Conservation (phyloP, 2,797 vertebrate species). For the Muscicapa comitata region DNA sequence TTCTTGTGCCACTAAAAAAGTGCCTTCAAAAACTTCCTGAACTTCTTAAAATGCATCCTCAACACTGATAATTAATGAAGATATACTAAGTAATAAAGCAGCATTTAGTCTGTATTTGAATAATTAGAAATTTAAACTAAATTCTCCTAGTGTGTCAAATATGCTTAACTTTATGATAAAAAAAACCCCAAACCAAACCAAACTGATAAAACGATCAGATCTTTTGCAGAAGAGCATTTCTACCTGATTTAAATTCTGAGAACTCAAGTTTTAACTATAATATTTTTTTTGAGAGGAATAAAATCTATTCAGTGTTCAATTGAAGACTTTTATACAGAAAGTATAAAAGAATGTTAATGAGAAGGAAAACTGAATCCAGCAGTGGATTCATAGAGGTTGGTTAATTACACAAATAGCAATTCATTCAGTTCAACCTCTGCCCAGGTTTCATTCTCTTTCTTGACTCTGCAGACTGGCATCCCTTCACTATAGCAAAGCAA, state of each 20-base stretch:
- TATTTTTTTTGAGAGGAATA: not conserved
- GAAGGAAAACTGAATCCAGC: not conserved
- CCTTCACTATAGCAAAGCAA: not conserved
- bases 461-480: not conserved
- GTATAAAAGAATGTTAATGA: not conserved
- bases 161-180: constrained; percentile 23
- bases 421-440: not conserved
- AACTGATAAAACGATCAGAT: not conserved
- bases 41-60: constrained; percentile 42
- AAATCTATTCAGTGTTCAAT: not conserved
- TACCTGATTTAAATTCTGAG: constrained; percentile 5
- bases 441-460: not conserved
- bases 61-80: constrained; percentile 48
- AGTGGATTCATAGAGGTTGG: not conserved
- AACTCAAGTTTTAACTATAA: not conserved
- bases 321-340: not conserved
- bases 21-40: constrained; percentile 37
- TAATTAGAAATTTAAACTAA: constrained; percentile 43
- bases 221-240: not conserved
- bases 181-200: not conserved
- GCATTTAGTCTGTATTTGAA: constrained; percentile 39
- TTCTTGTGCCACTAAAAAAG: constrained; percentile 37
- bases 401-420: constrained; percentile 26
- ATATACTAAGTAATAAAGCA: constrained; percentile 25
- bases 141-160: constrained; percentile 29